A percentile compares a stretch with the other conserved stretches of the same genome.
These are phyloP conservation scores for Watsonalla cultraria DNA, from an alignment of 2,888 invertebrate genomes.

Conservation along the genomic window DNA sequence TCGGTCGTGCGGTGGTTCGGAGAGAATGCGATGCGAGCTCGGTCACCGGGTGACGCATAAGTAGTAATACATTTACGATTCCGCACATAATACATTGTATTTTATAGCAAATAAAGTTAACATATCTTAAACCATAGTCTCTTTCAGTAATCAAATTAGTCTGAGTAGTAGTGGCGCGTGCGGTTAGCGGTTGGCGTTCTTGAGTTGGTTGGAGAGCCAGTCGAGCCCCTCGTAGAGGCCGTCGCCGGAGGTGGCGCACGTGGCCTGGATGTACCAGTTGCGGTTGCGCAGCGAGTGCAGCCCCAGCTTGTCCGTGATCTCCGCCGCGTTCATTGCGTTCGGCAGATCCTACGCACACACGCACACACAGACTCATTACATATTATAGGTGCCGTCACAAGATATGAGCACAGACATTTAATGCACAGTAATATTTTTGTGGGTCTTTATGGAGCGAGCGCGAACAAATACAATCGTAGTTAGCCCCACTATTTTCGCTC, in stretches of 20 bases:
- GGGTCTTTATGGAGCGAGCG: no score
- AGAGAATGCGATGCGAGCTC: conserved; percentile 47
- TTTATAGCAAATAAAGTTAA: conserved; percentile 78
- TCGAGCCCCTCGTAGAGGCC: conserved; percentile 99
- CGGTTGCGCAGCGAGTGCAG: conserved; percentile 98
- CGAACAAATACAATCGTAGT: no score
- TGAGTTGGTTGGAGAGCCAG: conserved; percentile 99
- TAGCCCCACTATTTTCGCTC: no score
- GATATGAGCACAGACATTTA: no score
- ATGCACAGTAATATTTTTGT: no score
- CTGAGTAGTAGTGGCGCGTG: conserved; percentile 55
- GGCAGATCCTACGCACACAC: conserved; percentile 91
- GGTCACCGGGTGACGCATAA: conserved; percentile 63
- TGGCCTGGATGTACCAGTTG: conserved; percentile 98
- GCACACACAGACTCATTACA: conserved; percentile 1
- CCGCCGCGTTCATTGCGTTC: conserved; percentile 99
- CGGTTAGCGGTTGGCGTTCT: conserved; percentile 97
- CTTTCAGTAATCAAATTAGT: conserved; percentile 72
- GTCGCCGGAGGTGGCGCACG: conserved; percentile 99
- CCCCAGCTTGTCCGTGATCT: conserved; percentile 99
- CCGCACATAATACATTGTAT: conserved; percentile 77
- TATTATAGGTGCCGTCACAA: no score
- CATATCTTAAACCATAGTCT: conserved; percentile 79
- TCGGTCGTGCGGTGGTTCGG: conserved; percentile 21
- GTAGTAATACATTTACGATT: conserved; percentile 70